These are phyloP conservation scores for Smittia sp. DNA, from an alignment of 2,888 invertebrate species.

Conservation along the genomic window DNA sequence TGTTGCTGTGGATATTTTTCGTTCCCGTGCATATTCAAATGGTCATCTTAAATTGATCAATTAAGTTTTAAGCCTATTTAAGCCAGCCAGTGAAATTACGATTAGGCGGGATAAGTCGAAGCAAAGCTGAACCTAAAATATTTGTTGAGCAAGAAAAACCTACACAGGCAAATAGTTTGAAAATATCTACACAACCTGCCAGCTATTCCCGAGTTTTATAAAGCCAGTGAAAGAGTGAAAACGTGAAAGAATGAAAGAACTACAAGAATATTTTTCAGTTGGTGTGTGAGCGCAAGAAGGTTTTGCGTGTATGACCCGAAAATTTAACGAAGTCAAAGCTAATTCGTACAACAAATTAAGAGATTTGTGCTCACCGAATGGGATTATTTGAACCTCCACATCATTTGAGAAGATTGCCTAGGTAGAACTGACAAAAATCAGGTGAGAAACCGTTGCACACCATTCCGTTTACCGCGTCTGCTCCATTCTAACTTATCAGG, in stretches of 20 bases:
- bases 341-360: background rate
- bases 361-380: background rate
- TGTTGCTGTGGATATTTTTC: background rate
- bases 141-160: background rate
- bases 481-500: background rate
- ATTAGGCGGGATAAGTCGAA: background rate
- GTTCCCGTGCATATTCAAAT: background rate
- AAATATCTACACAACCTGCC: constrained; percentile 2
- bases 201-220: background rate
- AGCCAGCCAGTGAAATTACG: background rate
- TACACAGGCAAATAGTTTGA: background rate
- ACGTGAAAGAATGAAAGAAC: constrained; percentile 20
- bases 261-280: constrained; percentile 7
- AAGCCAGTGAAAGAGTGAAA: background rate
- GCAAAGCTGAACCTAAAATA: too few species aligned
- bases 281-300: background rate
- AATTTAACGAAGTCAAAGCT: background rate
- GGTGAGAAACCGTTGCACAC: constrained; percentile 3
- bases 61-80: too few species aligned
- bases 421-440: background rate
- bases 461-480: constrained; percentile 5
- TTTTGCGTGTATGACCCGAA: background rate
- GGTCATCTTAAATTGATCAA: background rate
- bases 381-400: background rate
- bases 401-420: background rate